Conservation (phyloP, 2,888 invertebrate genomes). For the Drosophila setosimentum region DNA sequence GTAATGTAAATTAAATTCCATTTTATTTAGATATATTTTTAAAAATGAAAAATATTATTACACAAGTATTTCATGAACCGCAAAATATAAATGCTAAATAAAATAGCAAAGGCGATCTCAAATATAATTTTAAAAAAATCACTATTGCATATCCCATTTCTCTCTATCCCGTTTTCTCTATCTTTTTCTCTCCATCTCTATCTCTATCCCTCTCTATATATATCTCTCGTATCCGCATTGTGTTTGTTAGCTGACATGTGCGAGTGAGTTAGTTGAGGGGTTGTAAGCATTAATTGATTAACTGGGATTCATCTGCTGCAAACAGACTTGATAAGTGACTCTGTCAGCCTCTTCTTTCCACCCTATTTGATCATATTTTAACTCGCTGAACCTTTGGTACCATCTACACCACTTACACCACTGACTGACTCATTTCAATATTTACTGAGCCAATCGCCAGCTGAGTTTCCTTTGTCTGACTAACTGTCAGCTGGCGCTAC, state of each 20-base stretch:
- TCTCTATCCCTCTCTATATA: too few relatives aligned
- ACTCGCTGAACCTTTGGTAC: slow-evolving; percentile 6
- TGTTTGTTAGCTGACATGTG: background rate
- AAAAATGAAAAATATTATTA: background rate
- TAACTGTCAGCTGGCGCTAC: slow-evolving; percentile 76
- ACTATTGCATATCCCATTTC: background rate
- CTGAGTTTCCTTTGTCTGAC: slow-evolving; percentile 47
- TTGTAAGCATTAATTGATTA: slow-evolving; percentile 29
- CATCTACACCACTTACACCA: slow-evolving; percentile 16
- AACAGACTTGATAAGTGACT: slow-evolving; percentile 20
- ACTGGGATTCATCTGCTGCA: slow-evolving; percentile 11
- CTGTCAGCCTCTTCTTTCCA: slow-evolving; percentile 15
- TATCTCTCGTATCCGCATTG: slow-evolving; percentile 1
- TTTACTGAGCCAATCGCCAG: slow-evolving; percentile 47
- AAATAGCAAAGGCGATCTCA: background rate
- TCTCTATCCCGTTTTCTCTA: background rate
- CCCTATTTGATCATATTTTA: slow-evolving; percentile 18
- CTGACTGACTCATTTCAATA: slow-evolving; percentile 51
- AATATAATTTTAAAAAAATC: background rate
- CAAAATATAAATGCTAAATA: background rate
- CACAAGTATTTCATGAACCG: background rate
- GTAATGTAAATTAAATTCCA: background rate
- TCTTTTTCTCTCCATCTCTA: background rate
- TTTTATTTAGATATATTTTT: background rate
- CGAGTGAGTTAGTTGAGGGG: slow-evolving; percentile 8